phyloP scores from a whole-genome alignment of 2,113 vertebrate genomes.

The Calyptommatus sinebrachiatus region DNA sequence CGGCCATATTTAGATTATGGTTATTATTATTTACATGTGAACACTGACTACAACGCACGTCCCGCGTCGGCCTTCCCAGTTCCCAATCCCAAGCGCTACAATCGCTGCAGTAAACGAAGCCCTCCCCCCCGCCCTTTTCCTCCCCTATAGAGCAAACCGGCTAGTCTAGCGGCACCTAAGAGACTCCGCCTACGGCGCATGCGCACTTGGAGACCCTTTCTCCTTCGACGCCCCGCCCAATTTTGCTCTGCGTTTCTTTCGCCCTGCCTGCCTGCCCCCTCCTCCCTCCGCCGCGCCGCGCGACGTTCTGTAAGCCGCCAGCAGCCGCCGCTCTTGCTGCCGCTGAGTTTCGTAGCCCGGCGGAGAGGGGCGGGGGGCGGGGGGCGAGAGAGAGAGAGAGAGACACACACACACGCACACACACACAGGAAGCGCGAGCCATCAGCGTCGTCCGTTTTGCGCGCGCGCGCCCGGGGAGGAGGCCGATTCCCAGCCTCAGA shows the following conservation, averaged over 20 bases:
- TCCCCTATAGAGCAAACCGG: too few species aligned
- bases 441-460: constrained; percentile 7
- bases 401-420: too few species aligned
- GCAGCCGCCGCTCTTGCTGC: constrained; percentile 48
- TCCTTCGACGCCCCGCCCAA: constrained; percentile 16
- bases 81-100: not conserved
- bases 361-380: constrained; percentile 9
- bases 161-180: not conserved
- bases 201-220: constrained; percentile 36
- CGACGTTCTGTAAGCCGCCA: constrained; percentile 11
- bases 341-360: constrained; percentile 31
- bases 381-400: not conserved
- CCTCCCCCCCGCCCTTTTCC: too few species aligned
- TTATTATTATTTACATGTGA: too few species aligned
- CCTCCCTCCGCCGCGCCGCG: not conserved
- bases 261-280: not conserved
- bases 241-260: constrained; percentile 19
- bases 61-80: too few species aligned
- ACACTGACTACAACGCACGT: not conserved
- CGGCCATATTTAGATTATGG: too few species aligned
- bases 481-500: too few species aligned
- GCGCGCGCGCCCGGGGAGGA: not conserved
- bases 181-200: constrained; percentile 11
- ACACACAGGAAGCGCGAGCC: not conserved
- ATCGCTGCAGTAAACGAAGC: too few species aligned